Evolutionary conservation across 2,113 vertebrate genomes (phyloP).

Genomic region (Dendropsophus ebraccatus): DNA sequence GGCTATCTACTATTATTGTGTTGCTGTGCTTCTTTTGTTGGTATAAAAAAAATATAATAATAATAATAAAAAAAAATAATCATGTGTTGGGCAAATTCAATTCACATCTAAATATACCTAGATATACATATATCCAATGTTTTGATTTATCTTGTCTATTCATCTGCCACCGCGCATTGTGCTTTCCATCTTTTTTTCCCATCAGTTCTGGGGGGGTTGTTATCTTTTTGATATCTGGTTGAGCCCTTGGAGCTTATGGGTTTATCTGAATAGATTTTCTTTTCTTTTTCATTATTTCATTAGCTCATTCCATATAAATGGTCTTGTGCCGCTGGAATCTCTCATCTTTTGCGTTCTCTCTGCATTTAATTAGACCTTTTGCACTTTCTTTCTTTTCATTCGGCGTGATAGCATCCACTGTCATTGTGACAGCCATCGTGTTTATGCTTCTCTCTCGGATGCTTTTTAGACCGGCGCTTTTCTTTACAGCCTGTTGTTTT

Average conservation of each 20-base stretch:
- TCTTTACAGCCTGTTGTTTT: constrained; percentile 30
- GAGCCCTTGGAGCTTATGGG: neutral
- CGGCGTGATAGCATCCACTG: constrained; percentile 30
- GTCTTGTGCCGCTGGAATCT: neutral
- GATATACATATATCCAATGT: constrained; percentile 4
- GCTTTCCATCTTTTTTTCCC: neutral
- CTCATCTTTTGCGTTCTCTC: constrained; percentile 31
- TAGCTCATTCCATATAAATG: constrained; percentile 45
- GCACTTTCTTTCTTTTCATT: constrained; percentile 18
- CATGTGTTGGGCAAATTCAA: constrained; percentile 9
- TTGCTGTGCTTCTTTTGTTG: constrained; percentile 1
- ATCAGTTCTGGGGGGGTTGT: neutral
- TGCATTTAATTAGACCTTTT: constrained; percentile 54
- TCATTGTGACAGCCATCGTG: constrained; percentile 21
- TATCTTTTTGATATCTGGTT: constrained; percentile 40
- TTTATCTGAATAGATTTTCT: constrained; percentile 27
- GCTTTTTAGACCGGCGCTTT: neutral
- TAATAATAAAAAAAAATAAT: neutral
- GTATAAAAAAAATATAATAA: constrained; percentile 16
- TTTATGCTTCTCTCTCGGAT: constrained; percentile 12
- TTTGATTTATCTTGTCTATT: constrained; percentile 42
- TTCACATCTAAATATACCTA: neutral
- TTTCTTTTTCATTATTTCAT: constrained; percentile 49
- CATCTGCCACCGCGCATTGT: constrained; percentile 2
- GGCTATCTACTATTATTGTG: neutral